These are phyloP conservation scores for Nezara viridula DNA, from an alignment of 2,888 invertebrate species.

Conservation along the genomic window DNA sequence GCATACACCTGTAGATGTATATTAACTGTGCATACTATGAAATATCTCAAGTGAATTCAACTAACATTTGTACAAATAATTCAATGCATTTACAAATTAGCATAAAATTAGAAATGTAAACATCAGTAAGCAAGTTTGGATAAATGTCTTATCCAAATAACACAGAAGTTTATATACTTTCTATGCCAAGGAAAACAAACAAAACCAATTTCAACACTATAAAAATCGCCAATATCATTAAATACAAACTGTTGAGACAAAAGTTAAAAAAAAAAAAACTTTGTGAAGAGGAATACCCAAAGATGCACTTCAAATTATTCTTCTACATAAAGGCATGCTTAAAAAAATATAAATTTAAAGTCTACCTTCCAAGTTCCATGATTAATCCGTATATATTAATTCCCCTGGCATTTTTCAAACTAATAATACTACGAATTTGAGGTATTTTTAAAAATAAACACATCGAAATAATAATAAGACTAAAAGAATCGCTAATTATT, in stretches of 20 bases:
- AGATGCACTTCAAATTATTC: background rate
- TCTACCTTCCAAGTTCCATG: constrained; percentile 80
- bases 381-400: constrained; percentile 77
- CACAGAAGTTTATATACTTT: background rate
- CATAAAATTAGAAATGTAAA: background rate
- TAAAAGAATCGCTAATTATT: constrained; percentile 74
- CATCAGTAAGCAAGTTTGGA: background rate
- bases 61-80: background rate
- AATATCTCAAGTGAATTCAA: background rate
- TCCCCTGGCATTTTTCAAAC: constrained; percentile 78
- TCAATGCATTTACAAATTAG: background rate
- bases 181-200: background rate
- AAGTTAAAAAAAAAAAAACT: too few species aligned
- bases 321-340: constrained; percentile 1
- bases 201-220: background rate
- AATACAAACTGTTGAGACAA: background rate
- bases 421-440: constrained; percentile 80
- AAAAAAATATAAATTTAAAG: background rate
- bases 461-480: constrained; percentile 82
- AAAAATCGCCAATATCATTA: background rate
- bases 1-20: background rate
- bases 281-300: background rate
- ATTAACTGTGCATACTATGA: background rate
- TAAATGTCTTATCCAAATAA: background rate
- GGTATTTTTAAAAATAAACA: constrained; percentile 86